Base-by-base conservation (phyloP, 2,113 vertebrate species). In the Centropus bengalensis region DNA sequence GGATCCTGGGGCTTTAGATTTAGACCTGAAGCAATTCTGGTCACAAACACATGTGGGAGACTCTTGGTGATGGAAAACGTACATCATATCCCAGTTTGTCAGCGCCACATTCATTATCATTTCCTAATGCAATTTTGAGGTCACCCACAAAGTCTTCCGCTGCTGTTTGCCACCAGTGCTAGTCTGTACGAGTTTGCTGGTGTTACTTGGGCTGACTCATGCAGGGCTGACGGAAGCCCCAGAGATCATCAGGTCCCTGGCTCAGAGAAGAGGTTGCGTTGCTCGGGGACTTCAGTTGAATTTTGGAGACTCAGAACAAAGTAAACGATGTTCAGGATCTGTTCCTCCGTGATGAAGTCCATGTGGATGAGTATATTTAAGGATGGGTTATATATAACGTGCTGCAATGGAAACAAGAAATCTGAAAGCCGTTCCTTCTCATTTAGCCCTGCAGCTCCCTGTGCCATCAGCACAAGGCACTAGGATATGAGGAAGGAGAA, bases 381-480 rank as follows among this genome's bases (percentile, higher is more conserved):
- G 80, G 55, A 38, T 10, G 8, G 11, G 15, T 86, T 79, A 7
- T 19, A 58, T 0, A 1, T 23, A 13, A 3, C 84, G 33, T 27
- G 15, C 12, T 59, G 22, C 27, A 54, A 27, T 6, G 27, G 11
- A 71, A 19, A 52, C 14, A 44, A 84, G 44, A 81, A 70, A 8
- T 64, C 44, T 82, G 36, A 40, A 21, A 66, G 44, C 18, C 33
- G n/a, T 7, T 59, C 52, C 51, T 82, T 91, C 82, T 60, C 64
- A 42, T 7, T 51, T 27, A 58, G 40, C 15, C 47, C n/a, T 4
- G 0, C 1, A 3, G 47, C 36, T 40, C 40, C 19, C 4, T 8
- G 24, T 80, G 45, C 45, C 55, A 58, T 60, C 47, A 89, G 69
- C 54, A 49, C 36, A 0, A 0, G n/a, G 24, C 15, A 1, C n/a